These are phyloP conservation scores for Hypocryptadius cinnamomeus DNA, from an alignment of 2,113 vertebrate species.

Conservation along the genomic window DNA sequence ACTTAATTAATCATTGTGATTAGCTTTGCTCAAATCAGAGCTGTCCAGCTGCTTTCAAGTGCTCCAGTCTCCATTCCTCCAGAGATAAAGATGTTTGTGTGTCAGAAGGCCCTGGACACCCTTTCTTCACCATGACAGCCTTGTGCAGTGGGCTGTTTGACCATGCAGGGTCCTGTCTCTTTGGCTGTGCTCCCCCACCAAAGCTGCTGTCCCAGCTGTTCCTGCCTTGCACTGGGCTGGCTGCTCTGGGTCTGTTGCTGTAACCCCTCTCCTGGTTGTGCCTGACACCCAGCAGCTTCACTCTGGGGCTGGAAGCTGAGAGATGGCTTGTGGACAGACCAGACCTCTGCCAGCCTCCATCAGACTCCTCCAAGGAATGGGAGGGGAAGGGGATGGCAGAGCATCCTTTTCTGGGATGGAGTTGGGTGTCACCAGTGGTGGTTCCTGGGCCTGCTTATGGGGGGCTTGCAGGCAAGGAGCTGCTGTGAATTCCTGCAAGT, in stretches of 20 bases:
- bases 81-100: neutral
- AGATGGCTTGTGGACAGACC: neutral
- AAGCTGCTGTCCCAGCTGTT: neutral
- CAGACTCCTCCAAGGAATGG: rapidly evolving
- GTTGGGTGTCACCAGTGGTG: rapidly evolving
- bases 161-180: rapidly evolving
- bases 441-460: rapidly evolving
- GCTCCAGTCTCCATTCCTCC: neutral
- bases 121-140: neutral
- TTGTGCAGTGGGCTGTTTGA: too few relatives aligned
- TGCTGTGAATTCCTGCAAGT: neutral
- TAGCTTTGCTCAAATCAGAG: conserved; percentile 15
- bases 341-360: neutral
- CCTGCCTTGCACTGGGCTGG: rapidly evolving
- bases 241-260: too few relatives aligned
- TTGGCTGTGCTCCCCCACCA: rapidly evolving
- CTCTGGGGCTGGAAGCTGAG: neutral
- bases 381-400: neutral
- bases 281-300: neutral
- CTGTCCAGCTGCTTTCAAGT: neutral
- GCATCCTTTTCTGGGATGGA: neutral
- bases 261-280: rapidly evolving
- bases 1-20: conserved; percentile 19
- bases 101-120: neutral
- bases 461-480: too few relatives aligned